phyloP scores from a whole-genome alignment of 1,140 invertebrate genomes.

The Ruditapes philippinarum region DNA sequence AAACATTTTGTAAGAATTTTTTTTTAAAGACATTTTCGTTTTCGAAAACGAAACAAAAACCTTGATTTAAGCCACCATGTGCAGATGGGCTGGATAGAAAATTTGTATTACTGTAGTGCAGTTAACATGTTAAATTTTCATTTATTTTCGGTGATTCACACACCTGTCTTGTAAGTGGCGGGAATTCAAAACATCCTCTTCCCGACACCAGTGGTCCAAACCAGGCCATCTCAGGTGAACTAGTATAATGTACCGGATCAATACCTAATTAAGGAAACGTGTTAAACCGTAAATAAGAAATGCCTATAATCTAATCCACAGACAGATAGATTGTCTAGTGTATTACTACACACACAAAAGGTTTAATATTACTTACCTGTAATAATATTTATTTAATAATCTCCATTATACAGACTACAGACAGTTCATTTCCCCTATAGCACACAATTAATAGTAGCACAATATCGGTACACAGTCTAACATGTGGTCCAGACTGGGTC shows the following conservation, averaged over 20 bases:
- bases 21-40: too few relatives aligned
- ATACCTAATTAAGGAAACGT: conserved; percentile 23
- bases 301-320: not conserved
- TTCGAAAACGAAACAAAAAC: too few relatives aligned
- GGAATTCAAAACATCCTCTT: not conserved
- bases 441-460: conserved; percentile 10
- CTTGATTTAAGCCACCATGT: too few relatives aligned
- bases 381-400: conserved; percentile 30
- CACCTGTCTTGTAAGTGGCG: conserved; percentile 1
- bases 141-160: not conserved
- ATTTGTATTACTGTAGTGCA: too few relatives aligned
- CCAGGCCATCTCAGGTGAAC: conserved; percentile 5
- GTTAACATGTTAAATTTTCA: too few relatives aligned
- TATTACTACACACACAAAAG: too few relatives aligned
- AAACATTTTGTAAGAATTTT: too few relatives aligned
- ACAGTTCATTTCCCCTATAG: conserved; percentile 18
- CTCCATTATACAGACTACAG: not conserved
- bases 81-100: too few relatives aligned
- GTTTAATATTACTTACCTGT: not conserved
- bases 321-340: not conserved
- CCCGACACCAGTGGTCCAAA: not conserved
- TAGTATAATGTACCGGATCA: not conserved
- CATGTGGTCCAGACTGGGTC: conserved; percentile 35
- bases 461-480: conserved; percentile 18
- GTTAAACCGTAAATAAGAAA: conserved; percentile 24